phyloP scores from a whole-genome alignment of 2,113 vertebrate species.

The Bubo scandiacus region DNA sequence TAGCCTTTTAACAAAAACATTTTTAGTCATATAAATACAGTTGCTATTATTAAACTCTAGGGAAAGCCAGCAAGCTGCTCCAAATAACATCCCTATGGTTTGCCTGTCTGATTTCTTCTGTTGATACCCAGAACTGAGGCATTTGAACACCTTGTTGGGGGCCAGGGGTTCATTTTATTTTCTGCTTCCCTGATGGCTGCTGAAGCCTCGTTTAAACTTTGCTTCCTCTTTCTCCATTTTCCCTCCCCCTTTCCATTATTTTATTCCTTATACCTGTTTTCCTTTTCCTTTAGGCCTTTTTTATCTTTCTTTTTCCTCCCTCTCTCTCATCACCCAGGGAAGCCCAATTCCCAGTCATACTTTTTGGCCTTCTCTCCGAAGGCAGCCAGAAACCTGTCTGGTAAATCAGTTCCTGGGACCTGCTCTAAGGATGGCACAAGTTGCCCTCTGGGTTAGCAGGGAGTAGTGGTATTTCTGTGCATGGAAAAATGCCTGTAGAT shows the following conservation, averaged over 20 bases:
- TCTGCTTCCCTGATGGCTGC: not conserved
- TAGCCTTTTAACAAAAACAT: slow-evolving; percentile 66
- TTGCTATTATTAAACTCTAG: slow-evolving; percentile 67
- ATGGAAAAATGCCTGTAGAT: not conserved
- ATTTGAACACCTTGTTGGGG: not conserved
- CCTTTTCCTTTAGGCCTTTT: not conserved
- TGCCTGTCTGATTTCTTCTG: not conserved
- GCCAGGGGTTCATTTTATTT: not conserved
- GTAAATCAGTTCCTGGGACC: not conserved
- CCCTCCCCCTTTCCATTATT: not conserved
- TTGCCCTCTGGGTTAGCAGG: not conserved
- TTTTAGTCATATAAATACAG: slow-evolving; percentile 58
- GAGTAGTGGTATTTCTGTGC: not conserved
- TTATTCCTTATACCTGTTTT: not conserved
- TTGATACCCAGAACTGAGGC: not conserved
- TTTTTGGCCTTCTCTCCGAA: not conserved
- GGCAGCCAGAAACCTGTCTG: not conserved
- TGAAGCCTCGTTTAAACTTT: not conserved
- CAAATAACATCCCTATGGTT: not conserved
- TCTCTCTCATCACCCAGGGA: not conserved
- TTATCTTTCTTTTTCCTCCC: not conserved
- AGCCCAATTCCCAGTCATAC: not conserved
- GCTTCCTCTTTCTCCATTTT: not conserved
- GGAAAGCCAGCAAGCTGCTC: slow-evolving; percentile 47
- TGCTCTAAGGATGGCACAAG: not conserved